Base-by-base conservation (phyloP, 2,888 invertebrate genomes). In the Lathronympha strigana region DNA sequence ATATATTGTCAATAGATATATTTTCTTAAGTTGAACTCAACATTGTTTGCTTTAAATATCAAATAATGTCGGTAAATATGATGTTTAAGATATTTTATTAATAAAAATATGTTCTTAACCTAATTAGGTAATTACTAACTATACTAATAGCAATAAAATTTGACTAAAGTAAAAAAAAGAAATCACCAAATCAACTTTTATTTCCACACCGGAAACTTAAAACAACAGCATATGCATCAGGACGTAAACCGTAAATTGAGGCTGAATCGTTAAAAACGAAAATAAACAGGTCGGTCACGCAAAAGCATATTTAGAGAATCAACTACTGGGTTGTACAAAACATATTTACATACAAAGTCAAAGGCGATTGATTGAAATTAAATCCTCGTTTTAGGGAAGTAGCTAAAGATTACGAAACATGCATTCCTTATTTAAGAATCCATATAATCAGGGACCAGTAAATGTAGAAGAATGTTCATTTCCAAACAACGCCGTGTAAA, bases 271-370 rank as follows among this genome's bases (percentile, higher is more conserved):
- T 64, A 67, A 66, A 66, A 64, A 70, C 69, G 72, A 76, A 76
- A 71, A 73, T 70, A 70, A 77, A 75, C 71, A 73, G 70, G 67
- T 70, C 43, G 49, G 66, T 72, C 84, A 84, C 84, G 86, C 86
- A 77, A 85, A 82, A 80, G 77, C 74, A 78, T 79, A 83, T 82
- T 83, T 83, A 83, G 79, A 74, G 78, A 82, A 83, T 80, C 83
- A 82, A 83, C 86, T 83, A 78, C 71, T 66, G 68, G 61, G 43
- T 63, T 61, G 53, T 47, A 66, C 57, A 36, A 66, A 64, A 67
- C 61, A 49, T 71, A 68, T 68, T 69, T 69, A 67, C 60, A 62
- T 54, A 66, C 61, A 36, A 28, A 53, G 51, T 45, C 57, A 40
- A 58, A 58, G 25, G 47, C 64, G 61, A 67, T 60, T 55, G 66